phyloP scores from a whole-genome alignment of 2,113 vertebrate genomes.

The Chaetura pelagica region DNA sequence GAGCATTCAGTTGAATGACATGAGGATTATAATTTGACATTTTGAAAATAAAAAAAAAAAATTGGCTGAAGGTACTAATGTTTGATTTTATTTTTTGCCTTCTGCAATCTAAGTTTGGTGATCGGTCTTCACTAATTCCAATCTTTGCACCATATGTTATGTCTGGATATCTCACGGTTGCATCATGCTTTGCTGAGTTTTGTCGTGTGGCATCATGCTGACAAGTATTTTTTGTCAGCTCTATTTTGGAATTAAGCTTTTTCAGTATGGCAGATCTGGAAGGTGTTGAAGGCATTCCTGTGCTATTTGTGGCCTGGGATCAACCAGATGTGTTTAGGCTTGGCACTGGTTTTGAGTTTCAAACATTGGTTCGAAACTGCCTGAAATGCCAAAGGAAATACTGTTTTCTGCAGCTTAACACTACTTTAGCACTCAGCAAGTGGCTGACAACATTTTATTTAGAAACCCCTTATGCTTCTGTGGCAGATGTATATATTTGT shows the following conservation, averaged over 20 bases:
- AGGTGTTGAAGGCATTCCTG: constrained; percentile 90
- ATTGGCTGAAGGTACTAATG: constrained; percentile 47
- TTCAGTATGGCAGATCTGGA: constrained; percentile 87
- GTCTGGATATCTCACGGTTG: constrained; percentile 75
- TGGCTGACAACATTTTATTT: constrained; percentile 78
- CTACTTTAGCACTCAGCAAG: constrained; percentile 78
- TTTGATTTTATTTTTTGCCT: constrained; percentile 66
- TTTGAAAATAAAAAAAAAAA: constrained; percentile 23
- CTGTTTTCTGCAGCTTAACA: constrained; percentile 77
- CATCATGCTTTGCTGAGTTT: constrained; percentile 84
- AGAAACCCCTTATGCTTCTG: constrained; percentile 69
- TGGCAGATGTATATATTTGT: constrained; percentile 59
- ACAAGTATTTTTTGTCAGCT: constrained; percentile 84
- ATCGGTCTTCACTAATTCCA: constrained; percentile 63
- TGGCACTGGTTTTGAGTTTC: constrained; percentile 82
- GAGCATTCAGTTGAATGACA: not conserved
- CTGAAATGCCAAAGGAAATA: constrained; percentile 83
- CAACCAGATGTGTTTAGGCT: constrained; percentile 87
- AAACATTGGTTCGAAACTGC: constrained; percentile 81
- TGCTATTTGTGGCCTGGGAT: constrained; percentile 91
- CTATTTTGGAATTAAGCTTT: constrained; percentile 91
- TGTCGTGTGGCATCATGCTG: constrained; percentile 79
- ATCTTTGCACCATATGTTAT: constrained; percentile 64
- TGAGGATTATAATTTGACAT: constrained; percentile 43
- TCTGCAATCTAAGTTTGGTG: constrained; percentile 65